Percentiles rank a stretch among this genome's conserved stretches.
These are phyloP conservation scores for Muscidifurax raptorellus DNA, from an alignment of 1,140 invertebrate genomes.

Conservation along the genomic window DNA sequence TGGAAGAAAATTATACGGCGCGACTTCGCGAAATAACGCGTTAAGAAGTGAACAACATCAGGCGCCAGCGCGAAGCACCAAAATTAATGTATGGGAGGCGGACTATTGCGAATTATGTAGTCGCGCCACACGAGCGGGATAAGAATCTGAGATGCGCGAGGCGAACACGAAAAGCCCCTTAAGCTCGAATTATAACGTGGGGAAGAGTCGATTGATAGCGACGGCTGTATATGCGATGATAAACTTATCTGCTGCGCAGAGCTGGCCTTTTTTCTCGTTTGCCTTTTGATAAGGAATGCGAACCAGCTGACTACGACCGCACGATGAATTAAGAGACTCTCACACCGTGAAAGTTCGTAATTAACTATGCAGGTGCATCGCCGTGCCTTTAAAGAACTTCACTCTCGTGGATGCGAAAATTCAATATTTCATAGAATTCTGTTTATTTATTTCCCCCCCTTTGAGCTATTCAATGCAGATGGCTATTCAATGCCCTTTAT, in stretches of 20 bases:
- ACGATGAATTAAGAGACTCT: not conserved
- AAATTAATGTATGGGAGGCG: too few relatives aligned
- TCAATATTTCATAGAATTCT: not conserved
- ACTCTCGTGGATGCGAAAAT: not conserved
- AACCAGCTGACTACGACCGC: too few relatives aligned
- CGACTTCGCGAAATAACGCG: too few relatives aligned
- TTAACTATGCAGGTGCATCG: not conserved
- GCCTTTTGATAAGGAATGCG: not conserved
- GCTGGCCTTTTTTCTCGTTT: not conserved
- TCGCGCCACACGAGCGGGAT: not conserved
- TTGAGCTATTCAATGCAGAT: not conserved
- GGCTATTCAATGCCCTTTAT: not conserved
- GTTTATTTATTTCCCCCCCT: not conserved
- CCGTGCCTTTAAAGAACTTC: not conserved
- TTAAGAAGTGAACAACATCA: too few relatives aligned
- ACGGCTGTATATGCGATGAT: not conserved
- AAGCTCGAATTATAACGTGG: not conserved
- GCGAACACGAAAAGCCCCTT: not conserved
- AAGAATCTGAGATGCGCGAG: not conserved
- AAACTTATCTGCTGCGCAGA: not conserved
- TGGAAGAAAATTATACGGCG: too few relatives aligned
- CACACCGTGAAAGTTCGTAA: not conserved
- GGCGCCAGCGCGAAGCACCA: too few relatives aligned
- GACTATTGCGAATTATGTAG: too few relatives aligned
- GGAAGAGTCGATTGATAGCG: not conserved